A percentile compares a stretch with the other conserved stretches of the same genome.
Conservation (phyloP, 1,140 invertebrate genomes). For the Pseudomyrmex concolor region DNA sequence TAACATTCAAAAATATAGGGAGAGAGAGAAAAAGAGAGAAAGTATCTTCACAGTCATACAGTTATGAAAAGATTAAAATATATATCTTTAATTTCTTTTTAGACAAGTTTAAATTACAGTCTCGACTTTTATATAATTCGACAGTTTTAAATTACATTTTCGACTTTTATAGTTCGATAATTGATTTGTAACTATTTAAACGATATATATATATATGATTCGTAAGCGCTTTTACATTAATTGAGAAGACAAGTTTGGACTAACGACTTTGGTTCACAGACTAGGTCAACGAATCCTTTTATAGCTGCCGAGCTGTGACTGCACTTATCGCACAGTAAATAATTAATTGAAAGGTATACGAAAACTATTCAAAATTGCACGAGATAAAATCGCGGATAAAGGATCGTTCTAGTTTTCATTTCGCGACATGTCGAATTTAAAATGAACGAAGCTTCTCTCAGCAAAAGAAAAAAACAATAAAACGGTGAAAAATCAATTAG, state of each 20-base stretch:
- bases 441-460: conserved; percentile 9
- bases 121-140: too few relatives aligned
- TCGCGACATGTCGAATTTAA: not conserved
- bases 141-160: too few relatives aligned
- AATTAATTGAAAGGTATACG: not conserved
- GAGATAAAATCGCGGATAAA: not conserved
- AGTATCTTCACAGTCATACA: too few relatives aligned
- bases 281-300: conserved; percentile 8
- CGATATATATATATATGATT: too few relatives aligned
- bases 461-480: not conserved
- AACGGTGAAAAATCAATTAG: conserved; percentile 54
- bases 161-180: too few relatives aligned
- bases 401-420: not conserved
- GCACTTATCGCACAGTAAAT: conserved; percentile 5
- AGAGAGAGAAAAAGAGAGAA: too few relatives aligned
- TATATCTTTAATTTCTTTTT: too few relatives aligned
- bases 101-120: too few relatives aligned
- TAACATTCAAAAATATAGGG: too few relatives aligned
- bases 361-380: not conserved
- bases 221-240: conserved; percentile 2
- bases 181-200: too few relatives aligned
- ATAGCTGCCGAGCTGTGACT: not conserved
- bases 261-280: not conserved
- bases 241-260: conserved; percentile 3
- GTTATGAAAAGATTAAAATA: too few relatives aligned